Evolutionary conservation across 1,140 invertebrate species (phyloP).

Genomic region (Marisa cornuarietis): DNA sequence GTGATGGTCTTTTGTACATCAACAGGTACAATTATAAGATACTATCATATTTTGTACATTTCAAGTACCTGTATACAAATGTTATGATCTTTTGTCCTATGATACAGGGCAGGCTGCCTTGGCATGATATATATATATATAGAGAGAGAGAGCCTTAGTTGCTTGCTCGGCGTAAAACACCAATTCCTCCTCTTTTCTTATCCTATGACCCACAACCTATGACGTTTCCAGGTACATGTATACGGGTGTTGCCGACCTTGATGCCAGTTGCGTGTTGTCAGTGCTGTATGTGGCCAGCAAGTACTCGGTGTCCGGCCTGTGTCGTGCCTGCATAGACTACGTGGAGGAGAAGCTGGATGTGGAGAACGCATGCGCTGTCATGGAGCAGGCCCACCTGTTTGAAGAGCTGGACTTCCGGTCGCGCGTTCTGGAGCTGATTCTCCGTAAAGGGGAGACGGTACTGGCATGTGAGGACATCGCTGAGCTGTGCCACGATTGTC

Average conservation of each 20-base stretch:
- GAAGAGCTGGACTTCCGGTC: conserved; percentile 20
- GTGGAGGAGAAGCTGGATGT: conserved; percentile 79
- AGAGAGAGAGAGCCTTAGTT: no score
- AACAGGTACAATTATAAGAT: no score
- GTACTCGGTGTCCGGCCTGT: conserved; percentile 80
- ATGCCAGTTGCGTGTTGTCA: conserved; percentile 83
- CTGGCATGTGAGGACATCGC: conserved; percentile 15
- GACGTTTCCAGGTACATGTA: conserved; percentile 38
- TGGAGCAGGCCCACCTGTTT: conserved; percentile 33
- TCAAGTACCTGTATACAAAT: no score
- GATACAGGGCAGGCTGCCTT: no score
- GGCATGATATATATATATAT: no score
- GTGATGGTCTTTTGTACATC: no score
- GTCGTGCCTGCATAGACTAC: conserved; percentile 83
- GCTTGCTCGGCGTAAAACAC: no score
- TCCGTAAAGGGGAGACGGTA: conserved; percentile 23
- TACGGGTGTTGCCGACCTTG: conserved; percentile 64
- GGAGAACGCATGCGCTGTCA: conserved; percentile 75
- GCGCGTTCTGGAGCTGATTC: conserved; percentile 21
- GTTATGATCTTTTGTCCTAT: no score
- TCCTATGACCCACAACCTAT: not conserved
- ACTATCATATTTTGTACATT: no score
- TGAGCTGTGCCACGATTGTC: conserved; percentile 22
- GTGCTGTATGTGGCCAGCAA: conserved; percentile 87
- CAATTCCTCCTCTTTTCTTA: no score